Percentiles rank a stretch among this genome's conserved stretches.
phyloP scores from a whole-genome alignment of 2,113 vertebrate genomes.

The Callorhinus ursinus region DNA sequence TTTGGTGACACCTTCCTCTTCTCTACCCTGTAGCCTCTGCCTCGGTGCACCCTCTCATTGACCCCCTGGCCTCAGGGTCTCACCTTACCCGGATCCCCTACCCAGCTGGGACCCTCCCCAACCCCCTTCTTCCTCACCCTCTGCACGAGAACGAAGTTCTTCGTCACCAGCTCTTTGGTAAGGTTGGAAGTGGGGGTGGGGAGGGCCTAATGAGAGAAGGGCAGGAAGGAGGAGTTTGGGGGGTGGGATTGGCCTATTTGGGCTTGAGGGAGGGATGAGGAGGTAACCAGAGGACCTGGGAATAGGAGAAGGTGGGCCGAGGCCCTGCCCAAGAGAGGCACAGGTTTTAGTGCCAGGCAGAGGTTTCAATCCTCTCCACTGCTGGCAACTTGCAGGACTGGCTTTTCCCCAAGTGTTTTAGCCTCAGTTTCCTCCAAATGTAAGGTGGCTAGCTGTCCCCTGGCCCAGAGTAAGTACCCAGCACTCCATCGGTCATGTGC shows the following conservation, averaged over 20 bases:
- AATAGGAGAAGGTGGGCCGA: fast-evolving
- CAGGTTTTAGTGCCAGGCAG: background rate
- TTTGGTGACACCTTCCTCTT: conserved; percentile 59
- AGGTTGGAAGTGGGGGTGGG: conserved; percentile 70
- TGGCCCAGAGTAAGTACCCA: background rate
- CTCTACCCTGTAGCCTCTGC: conserved; percentile 90
- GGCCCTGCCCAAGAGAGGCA: background rate
- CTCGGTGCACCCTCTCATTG: conserved; percentile 98
- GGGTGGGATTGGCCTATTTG: background rate
- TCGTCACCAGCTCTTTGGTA: conserved; percentile 99
- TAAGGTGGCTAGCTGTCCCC: background rate
- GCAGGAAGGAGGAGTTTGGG: background rate
- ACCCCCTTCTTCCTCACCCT: conserved; percentile 97
- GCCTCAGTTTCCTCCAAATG: background rate
- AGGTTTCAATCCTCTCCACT: background rate
- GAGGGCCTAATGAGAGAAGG: background rate
- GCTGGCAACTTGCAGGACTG: background rate
- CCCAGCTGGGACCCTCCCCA: conserved; percentile 95
- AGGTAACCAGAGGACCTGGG: fast-evolving
- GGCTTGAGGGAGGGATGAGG: background rate
- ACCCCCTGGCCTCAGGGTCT: conserved; percentile 96
- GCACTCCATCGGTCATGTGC: background rate
- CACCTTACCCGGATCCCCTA: conserved; percentile 98
- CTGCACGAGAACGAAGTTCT: conserved; percentile 99
- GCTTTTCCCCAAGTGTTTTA: background rate